These are phyloP conservation scores for Ochropleura plecta DNA, from an alignment of 2,888 invertebrate genomes.

Conservation along the genomic window DNA sequence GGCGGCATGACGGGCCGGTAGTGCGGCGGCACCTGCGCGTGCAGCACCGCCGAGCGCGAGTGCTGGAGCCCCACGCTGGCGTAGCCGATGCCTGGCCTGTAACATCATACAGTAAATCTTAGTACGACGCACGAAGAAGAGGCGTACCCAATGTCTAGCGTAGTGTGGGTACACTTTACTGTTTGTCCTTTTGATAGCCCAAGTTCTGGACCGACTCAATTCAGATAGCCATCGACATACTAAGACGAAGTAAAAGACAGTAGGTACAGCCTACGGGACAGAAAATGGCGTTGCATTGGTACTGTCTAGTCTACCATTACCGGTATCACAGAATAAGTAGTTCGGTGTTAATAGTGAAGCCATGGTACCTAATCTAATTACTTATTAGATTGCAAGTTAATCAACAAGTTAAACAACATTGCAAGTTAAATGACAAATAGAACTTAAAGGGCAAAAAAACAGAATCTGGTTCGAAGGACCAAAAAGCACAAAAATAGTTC, in stretches of 20 bases:
- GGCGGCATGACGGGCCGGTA: conserved; percentile 88
- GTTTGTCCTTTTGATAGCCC: not conserved
- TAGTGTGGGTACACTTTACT: not conserved
- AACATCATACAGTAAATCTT: conserved; percentile 49
- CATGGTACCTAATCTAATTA: too few species aligned
- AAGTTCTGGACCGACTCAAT: not conserved
- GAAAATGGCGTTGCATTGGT: not conserved
- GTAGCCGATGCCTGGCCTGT: conserved; percentile 87
- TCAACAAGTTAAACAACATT: too few species aligned
- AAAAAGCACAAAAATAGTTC: not conserved
- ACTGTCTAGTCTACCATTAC: not conserved
- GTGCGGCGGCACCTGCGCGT: conserved; percentile 90
- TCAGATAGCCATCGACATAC: not conserved
- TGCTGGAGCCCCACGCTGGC: conserved; percentile 90
- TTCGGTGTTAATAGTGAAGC: not conserved
- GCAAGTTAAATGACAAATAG: not conserved
- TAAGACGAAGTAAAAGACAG: not conserved
- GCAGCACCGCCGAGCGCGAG: conserved; percentile 94
- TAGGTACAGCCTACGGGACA: not conserved
- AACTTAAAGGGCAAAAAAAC: not conserved
- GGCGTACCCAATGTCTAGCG: not conserved
- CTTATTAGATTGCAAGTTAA: too few species aligned
- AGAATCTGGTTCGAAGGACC: not conserved
- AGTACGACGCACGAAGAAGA: not conserved
- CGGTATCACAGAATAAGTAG: not conserved